These are phyloP conservation scores for Leuciscus idus DNA, from an alignment of 2,113 vertebrate genomes.

Conservation along the genomic window DNA sequence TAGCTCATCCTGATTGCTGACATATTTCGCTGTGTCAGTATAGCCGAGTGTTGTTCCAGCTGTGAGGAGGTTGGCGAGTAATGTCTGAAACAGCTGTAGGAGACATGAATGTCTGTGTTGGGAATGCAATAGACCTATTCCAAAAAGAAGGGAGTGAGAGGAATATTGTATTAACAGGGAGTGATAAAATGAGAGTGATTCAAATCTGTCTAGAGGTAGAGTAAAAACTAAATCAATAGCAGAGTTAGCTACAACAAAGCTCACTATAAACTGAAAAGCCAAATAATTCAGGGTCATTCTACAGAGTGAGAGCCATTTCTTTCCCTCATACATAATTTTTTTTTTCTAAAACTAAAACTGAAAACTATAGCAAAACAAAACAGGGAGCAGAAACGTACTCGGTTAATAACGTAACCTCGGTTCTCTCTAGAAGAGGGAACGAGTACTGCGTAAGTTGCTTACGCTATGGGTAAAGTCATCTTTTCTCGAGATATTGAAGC, in stretches of 20 bases:
- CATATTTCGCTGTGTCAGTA: background rate
- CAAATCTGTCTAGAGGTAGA: background rate
- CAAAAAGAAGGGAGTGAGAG: background rate
- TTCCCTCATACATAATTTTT: background rate
- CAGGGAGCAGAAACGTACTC: no score
- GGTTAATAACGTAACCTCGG: no score
- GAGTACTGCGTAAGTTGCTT: no score
- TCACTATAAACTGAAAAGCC: background rate
- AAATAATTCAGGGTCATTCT: background rate
- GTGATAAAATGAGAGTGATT: background rate
- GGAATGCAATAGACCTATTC: background rate
- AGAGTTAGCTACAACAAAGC: background rate
- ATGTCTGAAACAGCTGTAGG: slow-evolving; percentile 4
- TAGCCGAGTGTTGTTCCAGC: slow-evolving; percentile 55
- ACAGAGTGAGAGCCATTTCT: background rate
- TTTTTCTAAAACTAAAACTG: background rate
- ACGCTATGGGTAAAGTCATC: no score
- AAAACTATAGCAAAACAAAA: background rate
- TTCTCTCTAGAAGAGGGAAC: no score
- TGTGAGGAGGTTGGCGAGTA: slow-evolving; percentile 41
- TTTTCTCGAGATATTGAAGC: no score
- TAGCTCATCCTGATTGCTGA: slow-evolving; percentile 18
- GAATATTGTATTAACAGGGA: slow-evolving; percentile 1
- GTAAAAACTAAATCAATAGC: background rate
- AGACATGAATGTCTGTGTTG: background rate